Evolutionary conservation across 2,113 vertebrate genomes (phyloP), one percentile per base, ranked within the genome.

Genomic region (Panthera uncia): DNA sequence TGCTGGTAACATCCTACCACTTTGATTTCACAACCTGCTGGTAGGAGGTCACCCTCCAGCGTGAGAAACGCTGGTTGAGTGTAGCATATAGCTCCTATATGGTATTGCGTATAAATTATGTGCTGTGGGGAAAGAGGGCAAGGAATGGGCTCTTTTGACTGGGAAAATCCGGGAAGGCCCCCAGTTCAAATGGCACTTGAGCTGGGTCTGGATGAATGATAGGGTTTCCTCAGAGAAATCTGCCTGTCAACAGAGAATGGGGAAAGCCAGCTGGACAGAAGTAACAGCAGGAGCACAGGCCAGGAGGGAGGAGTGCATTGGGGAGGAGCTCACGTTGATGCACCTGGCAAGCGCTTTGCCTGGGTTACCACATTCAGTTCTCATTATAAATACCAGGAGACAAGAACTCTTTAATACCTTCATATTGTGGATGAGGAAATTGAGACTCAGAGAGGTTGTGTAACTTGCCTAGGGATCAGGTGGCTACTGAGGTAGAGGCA

Each of bases 261-360:
- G 66, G 31, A 38, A 50, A 88, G 45, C 41, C 84, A 16, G 41
- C 38, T 57, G 61, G 38, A 14, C 3, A 4, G 29, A 80, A 50
- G 38, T 63, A 38, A 5, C 8, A 0, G 38, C 69, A 1, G 0
- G 0, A 41, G 45, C 63, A 2, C 29, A 52, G 78, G 74, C 45
- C 3, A 4, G 78, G 57, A 73, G 92, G n/a, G 2, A 3, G 0
- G 1, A 5, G 33, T 27, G 9, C 19, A 0, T 1, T 0, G 6
- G 1, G 0, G 29, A 31, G 31, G 27, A 41, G 61, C 79, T 25
- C 2, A 0, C 4, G 4, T 0, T 23, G 14, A 23, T 9, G 55
- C 13, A 16, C 19, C 83, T 33, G 45, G 73, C 2, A 2, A 4
- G 33, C 0, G 0, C 50, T 74, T 80, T 55, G 31, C 55, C 38